Conservation (phyloP, 2,888 invertebrate species). For the Netelia fuscicornis region DNA sequence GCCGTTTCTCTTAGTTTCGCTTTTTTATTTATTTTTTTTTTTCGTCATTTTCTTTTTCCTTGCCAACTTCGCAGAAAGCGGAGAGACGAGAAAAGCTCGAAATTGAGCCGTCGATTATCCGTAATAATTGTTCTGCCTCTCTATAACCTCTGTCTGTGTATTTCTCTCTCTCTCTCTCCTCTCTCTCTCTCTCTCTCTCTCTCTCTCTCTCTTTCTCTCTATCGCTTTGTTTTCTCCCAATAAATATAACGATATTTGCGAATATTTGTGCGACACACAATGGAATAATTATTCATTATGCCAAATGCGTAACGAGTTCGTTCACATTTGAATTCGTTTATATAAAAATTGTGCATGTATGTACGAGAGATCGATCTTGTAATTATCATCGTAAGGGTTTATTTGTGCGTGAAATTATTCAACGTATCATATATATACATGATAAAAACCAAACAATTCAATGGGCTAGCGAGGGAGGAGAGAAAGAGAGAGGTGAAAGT, state of each 20-base stretch:
- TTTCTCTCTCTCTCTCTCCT: too few relatives aligned
- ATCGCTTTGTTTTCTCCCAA: too few relatives aligned
- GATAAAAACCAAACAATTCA: constrained; percentile 48
- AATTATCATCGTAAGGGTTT: constrained; percentile 64
- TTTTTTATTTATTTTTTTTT: background rate
- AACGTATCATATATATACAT: constrained; percentile 29
- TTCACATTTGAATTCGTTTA: background rate
- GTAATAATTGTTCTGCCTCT: background rate
- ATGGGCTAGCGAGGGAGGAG: background rate
- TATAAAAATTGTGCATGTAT: background rate
- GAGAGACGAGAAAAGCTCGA: constrained; percentile 9
- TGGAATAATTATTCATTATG: constrained; percentile 9
- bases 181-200: too few relatives aligned
- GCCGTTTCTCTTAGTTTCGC: background rate
- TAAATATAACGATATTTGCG: too few relatives aligned
- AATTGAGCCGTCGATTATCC: background rate
- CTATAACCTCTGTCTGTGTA: background rate
- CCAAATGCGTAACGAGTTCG: background rate
- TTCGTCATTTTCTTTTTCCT: background rate
- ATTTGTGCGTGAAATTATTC: constrained; percentile 65
- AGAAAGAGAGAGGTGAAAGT: constrained; percentile 3
- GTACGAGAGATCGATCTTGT: constrained; percentile 47
- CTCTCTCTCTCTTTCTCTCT: background rate
- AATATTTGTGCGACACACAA: too few relatives aligned
- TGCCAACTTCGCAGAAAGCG: background rate